A percentile compares a stretch with the other conserved stretches of the same genome.
phyloP scores from a whole-genome alignment of 2,113 vertebrate genomes.

The Lepus europaeus region DNA sequence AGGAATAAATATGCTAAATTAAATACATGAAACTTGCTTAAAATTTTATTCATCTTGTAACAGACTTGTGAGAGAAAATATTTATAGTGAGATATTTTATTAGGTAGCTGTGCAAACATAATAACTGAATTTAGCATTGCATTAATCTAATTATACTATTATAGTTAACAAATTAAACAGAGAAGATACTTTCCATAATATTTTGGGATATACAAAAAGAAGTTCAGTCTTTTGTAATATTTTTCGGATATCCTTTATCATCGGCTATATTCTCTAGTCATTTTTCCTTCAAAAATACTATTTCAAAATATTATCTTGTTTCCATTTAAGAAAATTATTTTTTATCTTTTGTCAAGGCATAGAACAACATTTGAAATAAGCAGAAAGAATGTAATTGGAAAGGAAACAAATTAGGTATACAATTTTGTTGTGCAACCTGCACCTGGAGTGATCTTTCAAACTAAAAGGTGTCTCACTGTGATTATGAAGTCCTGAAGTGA shows the following conservation, averaged over 20 bases:
- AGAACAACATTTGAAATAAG: constrained; percentile 1
- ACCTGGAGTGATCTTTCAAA: constrained; percentile 26
- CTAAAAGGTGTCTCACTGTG: neutral
- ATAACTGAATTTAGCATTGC: neutral
- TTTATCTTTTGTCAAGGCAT: neutral
- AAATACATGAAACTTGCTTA: neutral
- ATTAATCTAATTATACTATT: neutral
- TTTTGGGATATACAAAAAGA: neutral
- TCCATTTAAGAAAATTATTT: neutral
- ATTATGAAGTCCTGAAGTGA: neutral
- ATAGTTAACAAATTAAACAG: constrained; percentile 5
- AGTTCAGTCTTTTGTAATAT: constrained; percentile 12
- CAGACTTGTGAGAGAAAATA: neutral
- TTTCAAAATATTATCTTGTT: neutral
- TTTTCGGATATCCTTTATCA: constrained; percentile 6
- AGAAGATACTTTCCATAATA: neutral
- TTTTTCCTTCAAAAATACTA: constrained; percentile 27
- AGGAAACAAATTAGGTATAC: neutral
- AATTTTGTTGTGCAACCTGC: neutral
- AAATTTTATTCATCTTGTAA: constrained; percentile 32
- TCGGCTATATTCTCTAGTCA: neutral
- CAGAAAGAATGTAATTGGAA: neutral
- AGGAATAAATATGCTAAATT: constrained; percentile 26
- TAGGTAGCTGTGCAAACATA: neutral
- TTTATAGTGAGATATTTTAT: constrained; percentile 10